Evolutionary conservation across 2,113 vertebrate genomes (phyloP), one percentile per base, ranked within the genome.

Genomic region (Ascaphus truei): DNA sequence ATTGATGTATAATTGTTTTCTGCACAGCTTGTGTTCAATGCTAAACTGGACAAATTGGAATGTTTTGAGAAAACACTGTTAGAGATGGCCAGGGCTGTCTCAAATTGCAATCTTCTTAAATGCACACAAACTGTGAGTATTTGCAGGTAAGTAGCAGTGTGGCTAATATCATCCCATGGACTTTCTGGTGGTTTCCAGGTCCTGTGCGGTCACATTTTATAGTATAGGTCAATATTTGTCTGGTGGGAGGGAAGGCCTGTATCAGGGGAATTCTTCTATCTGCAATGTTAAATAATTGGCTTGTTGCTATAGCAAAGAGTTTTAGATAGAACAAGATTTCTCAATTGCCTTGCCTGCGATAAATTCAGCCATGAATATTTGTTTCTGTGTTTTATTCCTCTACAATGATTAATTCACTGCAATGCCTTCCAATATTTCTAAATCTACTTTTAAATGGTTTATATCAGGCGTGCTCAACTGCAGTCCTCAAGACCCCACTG

Each of bases 301-400:
- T 59, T 69, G 66, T 69, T 69, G 66, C 66, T 69, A 60, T 69
- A 60, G 66, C 66, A 69, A 69, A 69, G 16, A 37, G 30, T 51
- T 69, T 69, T 60, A 69, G 55, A 33, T 69, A 39, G 56, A 37
- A 39, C 26, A 4, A 39, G 39, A 50, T 47, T 13, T 68, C 37
- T 59, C 25, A 11, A 39, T 60, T 50, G 55, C 56, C 18, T 22
- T 60, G 27, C 10, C 31, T 60, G 31, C 55, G 30, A 60, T 50
- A 60, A 69, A 69, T 51, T 43, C 7, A 60, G 5, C 6, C 5
- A 39, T 69, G 66, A 51, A 69, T 60, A 50, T 48, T 41, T 68
- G 36, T 66, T 16, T 56, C 36, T 45, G 41, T 15, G 20, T 60
- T 60, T 51, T 51, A 50, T 69, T 60, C n/a, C 60, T 47, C 60